Evolutionary conservation across 2,113 vertebrate genomes (phyloP).

Genomic region (Nibea albiflora): DNA sequence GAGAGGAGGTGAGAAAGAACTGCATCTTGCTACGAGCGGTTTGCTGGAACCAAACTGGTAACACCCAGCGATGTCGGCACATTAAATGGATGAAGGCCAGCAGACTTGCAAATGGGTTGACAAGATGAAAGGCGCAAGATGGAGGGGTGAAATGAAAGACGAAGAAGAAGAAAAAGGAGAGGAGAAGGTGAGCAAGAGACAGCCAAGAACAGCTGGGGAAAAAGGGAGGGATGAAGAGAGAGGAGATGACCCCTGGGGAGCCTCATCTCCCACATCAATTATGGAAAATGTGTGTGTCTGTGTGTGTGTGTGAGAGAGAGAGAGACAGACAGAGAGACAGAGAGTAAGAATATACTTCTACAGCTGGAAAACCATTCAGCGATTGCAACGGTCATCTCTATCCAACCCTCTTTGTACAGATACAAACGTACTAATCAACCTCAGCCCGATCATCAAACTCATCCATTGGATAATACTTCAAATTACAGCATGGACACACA

Average conservation of each 20-base stretch:
- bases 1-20: slow-evolving; percentile 37
- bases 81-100: slow-evolving; percentile 74
- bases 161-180: slow-evolving; percentile 43
- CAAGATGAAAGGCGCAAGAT: slow-evolving; percentile 73
- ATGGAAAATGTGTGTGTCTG: slow-evolving; percentile 63
- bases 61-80: slow-evolving; percentile 59
- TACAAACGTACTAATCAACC: slow-evolving; percentile 12
- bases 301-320: slow-evolving; percentile 13
- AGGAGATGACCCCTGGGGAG: slow-evolving; percentile 70
- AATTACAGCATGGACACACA: slow-evolving; percentile 14
- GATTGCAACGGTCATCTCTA: slow-evolving; percentile 28
- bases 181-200: slow-evolving; percentile 67
- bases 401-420: background rate
- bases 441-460: slow-evolving; percentile 5
- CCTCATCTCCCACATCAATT: slow-evolving; percentile 80
- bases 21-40: slow-evolving; percentile 42
- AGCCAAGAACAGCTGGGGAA: slow-evolving; percentile 72
- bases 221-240: slow-evolving; percentile 65
- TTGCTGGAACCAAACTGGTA: slow-evolving; percentile 53
- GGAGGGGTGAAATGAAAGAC: slow-evolving; percentile 60
- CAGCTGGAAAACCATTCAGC: slow-evolving; percentile 36
- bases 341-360: slow-evolving; percentile 14
- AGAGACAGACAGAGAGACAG: background rate
- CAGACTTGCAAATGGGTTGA: slow-evolving; percentile 68
- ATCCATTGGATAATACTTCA: slow-evolving; percentile 1